These are phyloP conservation scores for Scaptomyza montana DNA, from an alignment of 1,140 invertebrate genomes.

Conservation along the genomic window DNA sequence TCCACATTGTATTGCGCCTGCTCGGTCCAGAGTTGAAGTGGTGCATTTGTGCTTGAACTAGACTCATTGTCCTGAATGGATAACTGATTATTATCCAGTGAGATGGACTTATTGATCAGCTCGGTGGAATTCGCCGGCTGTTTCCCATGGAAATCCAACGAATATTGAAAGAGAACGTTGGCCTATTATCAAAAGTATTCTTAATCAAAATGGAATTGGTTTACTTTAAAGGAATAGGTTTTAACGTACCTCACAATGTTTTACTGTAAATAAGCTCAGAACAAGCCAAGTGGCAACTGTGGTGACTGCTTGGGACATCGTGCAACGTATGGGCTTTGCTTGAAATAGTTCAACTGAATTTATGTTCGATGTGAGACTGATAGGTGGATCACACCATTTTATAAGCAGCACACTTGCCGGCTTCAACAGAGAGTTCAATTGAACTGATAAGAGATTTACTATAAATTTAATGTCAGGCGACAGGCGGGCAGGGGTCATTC, in stretches of 20 bases:
- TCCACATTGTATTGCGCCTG: slow-evolving; percentile 28
- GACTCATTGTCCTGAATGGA: slow-evolving; percentile 39
- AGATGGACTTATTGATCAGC: slow-evolving; percentile 51
- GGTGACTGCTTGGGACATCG: slow-evolving; percentile 42
- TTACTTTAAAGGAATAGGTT: neutral
- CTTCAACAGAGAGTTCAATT: slow-evolving; percentile 3
- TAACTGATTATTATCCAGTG: slow-evolving; percentile 50
- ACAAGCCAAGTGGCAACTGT: slow-evolving; percentile 28
- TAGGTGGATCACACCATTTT: slow-evolving; percentile 60
- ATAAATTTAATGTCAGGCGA: slow-evolving; percentile 38
- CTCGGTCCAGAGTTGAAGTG: slow-evolving; percentile 29
- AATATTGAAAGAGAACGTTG: slow-evolving; percentile 55
- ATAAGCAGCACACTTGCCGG: neutral
- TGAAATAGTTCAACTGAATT: slow-evolving; percentile 47
- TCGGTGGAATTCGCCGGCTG: slow-evolving; percentile 39
- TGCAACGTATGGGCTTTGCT: slow-evolving; percentile 19
- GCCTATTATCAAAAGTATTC: slow-evolving; percentile 26
- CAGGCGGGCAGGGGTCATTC: slow-evolving; percentile 13
- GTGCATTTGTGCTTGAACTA: slow-evolving; percentile 2
- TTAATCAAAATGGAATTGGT: no score
- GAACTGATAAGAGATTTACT: slow-evolving; percentile 36
- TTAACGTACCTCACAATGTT: slow-evolving; percentile 39
- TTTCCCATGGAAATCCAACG: slow-evolving; percentile 60
- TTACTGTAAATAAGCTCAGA: slow-evolving; percentile 9
- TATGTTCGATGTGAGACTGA: slow-evolving; percentile 2